Evolutionary conservation across 2,113 vertebrate genomes (phyloP).

Genomic region (Esox niger): DNA sequence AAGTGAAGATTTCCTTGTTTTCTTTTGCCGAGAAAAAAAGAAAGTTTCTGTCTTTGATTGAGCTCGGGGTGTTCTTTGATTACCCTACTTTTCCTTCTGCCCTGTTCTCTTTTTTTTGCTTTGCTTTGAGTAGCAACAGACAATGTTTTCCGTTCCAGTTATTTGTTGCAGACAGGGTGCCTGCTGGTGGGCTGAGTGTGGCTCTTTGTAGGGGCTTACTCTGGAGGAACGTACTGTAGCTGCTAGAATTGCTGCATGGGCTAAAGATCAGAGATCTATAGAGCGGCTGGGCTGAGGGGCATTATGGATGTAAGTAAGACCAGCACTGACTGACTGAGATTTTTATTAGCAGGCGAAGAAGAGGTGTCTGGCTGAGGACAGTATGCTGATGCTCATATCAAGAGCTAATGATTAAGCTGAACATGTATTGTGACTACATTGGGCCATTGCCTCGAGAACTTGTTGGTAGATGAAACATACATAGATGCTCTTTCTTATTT

Average conservation of each 20-base stretch:
- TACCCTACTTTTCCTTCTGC: slow-evolving; percentile 41
- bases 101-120: slow-evolving; percentile 38
- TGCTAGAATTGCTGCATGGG: slow-evolving; percentile 40
- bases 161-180: slow-evolving; percentile 47
- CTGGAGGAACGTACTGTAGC: slow-evolving; percentile 46
- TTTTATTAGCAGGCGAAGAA: slow-evolving; percentile 48
- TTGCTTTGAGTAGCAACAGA: slow-evolving; percentile 52
- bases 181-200: slow-evolving; percentile 46
- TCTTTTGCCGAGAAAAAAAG: slow-evolving; percentile 43
- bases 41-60: slow-evolving; percentile 59
- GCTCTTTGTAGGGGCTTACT: slow-evolving; percentile 39
- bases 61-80: slow-evolving; percentile 59
- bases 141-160: slow-evolving; percentile 55
- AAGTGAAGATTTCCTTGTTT: slow-evolving; percentile 87
- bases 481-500: slow-evolving; percentile 7
- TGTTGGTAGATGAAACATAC: slow-evolving; percentile 26
- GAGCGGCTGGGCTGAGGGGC: slow-evolving; percentile 65
- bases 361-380: slow-evolving; percentile 13
- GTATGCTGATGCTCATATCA: slow-evolving; percentile 26
- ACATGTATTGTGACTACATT: slow-evolving; percentile 25
- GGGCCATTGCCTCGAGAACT: slow-evolving; percentile 22
- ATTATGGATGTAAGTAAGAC: slow-evolving; percentile 81
- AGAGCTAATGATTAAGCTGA: slow-evolving; percentile 54
- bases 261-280: slow-evolving; percentile 66
- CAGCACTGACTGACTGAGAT: slow-evolving; percentile 52